phyloP scores from a whole-genome alignment of 2,888 invertebrate species.

The Chymomyza procnemis region DNA sequence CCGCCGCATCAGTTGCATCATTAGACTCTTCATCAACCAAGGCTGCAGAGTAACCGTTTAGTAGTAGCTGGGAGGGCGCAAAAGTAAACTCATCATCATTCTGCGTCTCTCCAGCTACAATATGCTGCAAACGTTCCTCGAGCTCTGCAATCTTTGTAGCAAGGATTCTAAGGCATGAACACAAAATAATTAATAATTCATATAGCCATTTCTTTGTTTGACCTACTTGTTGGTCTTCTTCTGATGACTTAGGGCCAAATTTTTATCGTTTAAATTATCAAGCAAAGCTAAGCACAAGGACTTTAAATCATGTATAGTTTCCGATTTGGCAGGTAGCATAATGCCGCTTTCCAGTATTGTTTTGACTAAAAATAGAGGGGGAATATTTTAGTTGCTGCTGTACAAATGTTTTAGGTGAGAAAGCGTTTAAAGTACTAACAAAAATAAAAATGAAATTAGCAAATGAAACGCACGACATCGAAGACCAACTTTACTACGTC shows the following conservation, averaged over 20 bases:
- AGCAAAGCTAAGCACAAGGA: slow-evolving; percentile 88
- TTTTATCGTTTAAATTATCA: slow-evolving; percentile 92
- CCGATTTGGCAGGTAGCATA: slow-evolving; percentile 81
- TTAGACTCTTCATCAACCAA: slow-evolving; percentile 78
- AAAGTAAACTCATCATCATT: slow-evolving; percentile 57
- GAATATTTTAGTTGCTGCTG: not conserved
- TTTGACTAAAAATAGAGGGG: slow-evolving; percentile 81
- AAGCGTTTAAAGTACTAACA: not conserved
- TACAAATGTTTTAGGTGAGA: no score
- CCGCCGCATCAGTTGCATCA: slow-evolving; percentile 61
- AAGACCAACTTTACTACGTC: not conserved
- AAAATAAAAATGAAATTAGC: slow-evolving; percentile 15
- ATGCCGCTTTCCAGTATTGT: slow-evolving; percentile 85
- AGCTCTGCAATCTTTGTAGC: slow-evolving; percentile 90
- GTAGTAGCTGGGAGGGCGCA: slow-evolving; percentile 82
- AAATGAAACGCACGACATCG: slow-evolving; percentile 6
- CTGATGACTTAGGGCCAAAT: slow-evolving; percentile 89
- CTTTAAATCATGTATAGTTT: slow-evolving; percentile 87
- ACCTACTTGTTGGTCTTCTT: slow-evolving; percentile 89
- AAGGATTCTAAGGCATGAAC: slow-evolving; percentile 82
- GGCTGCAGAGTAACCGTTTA: slow-evolving; percentile 82
- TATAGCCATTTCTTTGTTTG: not conserved
- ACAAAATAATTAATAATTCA: not conserved
- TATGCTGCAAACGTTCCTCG: slow-evolving; percentile 85
- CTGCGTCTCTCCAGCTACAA: slow-evolving; percentile 78